A percentile compares a stretch with the other conserved stretches of the same genome.
These are phyloP conservation scores for Dolichoris vasculosae DNA, from an alignment of 1,140 invertebrate species.

Conservation along the genomic window DNA sequence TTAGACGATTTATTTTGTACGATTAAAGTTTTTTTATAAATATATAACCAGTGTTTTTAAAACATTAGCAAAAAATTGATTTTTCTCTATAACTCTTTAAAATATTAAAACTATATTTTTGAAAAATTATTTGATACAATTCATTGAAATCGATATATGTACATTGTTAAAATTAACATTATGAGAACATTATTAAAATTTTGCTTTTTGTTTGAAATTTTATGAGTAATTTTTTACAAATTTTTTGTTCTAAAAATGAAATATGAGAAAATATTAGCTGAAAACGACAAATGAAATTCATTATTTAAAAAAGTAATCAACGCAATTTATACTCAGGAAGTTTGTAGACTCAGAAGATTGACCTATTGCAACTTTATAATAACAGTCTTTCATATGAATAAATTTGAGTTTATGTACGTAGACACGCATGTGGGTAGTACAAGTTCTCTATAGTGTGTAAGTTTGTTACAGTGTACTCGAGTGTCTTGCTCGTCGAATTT, in stretches of 20 bases:
- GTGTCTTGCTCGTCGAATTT: constrained; percentile 2
- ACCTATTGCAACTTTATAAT: background rate
- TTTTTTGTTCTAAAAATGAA: background rate
- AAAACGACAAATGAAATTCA: background rate
- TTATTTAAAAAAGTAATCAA: background rate
- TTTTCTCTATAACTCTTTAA: too few relatives aligned
- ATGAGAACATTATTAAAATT: background rate
- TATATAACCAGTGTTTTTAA: too few relatives aligned
- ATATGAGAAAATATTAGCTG: background rate
- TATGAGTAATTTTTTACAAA: background rate
- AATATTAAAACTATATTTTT: too few relatives aligned
- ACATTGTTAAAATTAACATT: too few relatives aligned
- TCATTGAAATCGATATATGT: too few relatives aligned
- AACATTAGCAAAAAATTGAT: too few relatives aligned
- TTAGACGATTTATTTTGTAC: too few relatives aligned
- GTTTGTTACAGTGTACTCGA: background rate
- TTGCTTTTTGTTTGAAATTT: background rate
- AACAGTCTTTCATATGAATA: background rate
- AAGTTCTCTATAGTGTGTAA: background rate
- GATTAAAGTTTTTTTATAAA: too few relatives aligned
- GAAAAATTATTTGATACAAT: too few relatives aligned
- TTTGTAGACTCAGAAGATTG: background rate
- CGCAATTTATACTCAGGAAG: background rate
- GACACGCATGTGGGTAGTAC: background rate
- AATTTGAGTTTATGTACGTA: background rate